Base-by-base conservation (phyloP, 2,113 vertebrate genomes). In the Paramisgurnus dabryanus region DNA sequence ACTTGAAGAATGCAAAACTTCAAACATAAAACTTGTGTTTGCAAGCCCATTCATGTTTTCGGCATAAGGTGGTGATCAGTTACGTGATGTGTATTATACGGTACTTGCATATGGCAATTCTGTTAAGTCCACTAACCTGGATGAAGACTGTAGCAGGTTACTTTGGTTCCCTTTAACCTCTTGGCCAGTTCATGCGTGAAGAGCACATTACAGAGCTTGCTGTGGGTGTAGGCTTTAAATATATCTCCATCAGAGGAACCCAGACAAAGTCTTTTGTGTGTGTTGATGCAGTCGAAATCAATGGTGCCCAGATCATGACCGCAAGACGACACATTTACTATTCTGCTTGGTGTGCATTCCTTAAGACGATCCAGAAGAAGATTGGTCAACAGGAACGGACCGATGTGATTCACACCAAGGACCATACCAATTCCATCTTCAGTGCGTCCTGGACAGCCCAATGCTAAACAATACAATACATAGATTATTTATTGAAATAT, bases 181-280 rank as follows among this genome's bases (percentile, higher is more conserved):
- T 61, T 79, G 67, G 67, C 69, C 68, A 80, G 79, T 55, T 80
- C 61, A 9, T 80, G 79, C 1, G 69, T 80, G n/a, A 80, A 80
- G 47, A 80, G 79, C 61, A 80, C 78, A 6, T 80, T 80, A 27
- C 79, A 80, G 58, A 80, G 79, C 49, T 80, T 81, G 58, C 66
- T 65, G 60, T 55, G 11, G n/a, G 73, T 15, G 45, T 41, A 82
- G 4, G 39, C 74, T 39, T 43, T 65, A 12, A 77, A 71, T 18
- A 76, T 17, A 61, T 55, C 63, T 0, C 1, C 43, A 2, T 66
- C 63, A 0, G 74, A 76, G 1, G 74, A 76, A 7, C 74, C 74
- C 47, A 76, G 61, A 53, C 22, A 1, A 0, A 76, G 63, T 10
- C 5, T 55, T 45, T 66, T 76, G 74, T 76, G 74, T 49, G 47